Evolutionary conservation across 2,888 invertebrate species (phyloP).

Genomic region (Nomada ferruginata): DNA sequence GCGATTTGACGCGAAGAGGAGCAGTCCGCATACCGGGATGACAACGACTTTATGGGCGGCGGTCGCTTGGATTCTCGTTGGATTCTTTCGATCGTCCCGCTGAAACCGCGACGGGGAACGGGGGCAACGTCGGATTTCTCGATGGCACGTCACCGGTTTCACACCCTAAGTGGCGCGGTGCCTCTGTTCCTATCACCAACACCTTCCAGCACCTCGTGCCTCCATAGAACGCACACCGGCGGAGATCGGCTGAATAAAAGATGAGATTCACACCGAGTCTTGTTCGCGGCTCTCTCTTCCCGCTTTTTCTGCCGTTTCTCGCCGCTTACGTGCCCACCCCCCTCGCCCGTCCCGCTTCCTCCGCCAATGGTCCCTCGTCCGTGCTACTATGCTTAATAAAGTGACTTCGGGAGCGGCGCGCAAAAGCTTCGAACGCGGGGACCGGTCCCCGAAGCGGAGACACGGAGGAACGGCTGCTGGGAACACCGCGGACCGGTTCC

Average conservation of each 20-base stretch:
- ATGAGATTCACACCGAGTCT: slow-evolving; percentile 82
- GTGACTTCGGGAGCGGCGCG: slow-evolving; percentile 70
- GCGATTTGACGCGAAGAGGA: slow-evolving; percentile 41
- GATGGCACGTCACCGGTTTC: slow-evolving; percentile 80
- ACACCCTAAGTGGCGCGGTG: slow-evolving; percentile 81
- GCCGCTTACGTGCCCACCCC: slow-evolving; percentile 37
- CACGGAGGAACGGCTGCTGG: not conserved
- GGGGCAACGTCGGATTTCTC: slow-evolving; percentile 62
- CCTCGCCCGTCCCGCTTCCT: not conserved
- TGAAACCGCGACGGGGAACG: slow-evolving; percentile 15
- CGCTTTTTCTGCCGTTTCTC: slow-evolving; percentile 74
- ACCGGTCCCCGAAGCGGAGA: slow-evolving; percentile 52
- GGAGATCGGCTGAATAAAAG: slow-evolving; percentile 78
- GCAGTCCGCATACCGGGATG: slow-evolving; percentile 58
- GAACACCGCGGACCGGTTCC: slow-evolving; percentile 47
- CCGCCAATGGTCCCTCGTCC: not conserved
- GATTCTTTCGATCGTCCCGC: slow-evolving; percentile 66
- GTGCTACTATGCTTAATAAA: slow-evolving; percentile 70
- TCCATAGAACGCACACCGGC: slow-evolving; percentile 53
- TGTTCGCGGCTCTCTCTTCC: slow-evolving; percentile 78
- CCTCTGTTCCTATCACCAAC: slow-evolving; percentile 73
- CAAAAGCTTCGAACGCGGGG: slow-evolving; percentile 60
- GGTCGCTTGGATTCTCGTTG: slow-evolving; percentile 64
- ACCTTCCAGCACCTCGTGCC: slow-evolving; percentile 54
- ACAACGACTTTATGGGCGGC: slow-evolving; percentile 74